Evolutionary conservation across 2,113 vertebrate genomes (phyloP).

Genomic region (Pteronura brasiliensis): DNA sequence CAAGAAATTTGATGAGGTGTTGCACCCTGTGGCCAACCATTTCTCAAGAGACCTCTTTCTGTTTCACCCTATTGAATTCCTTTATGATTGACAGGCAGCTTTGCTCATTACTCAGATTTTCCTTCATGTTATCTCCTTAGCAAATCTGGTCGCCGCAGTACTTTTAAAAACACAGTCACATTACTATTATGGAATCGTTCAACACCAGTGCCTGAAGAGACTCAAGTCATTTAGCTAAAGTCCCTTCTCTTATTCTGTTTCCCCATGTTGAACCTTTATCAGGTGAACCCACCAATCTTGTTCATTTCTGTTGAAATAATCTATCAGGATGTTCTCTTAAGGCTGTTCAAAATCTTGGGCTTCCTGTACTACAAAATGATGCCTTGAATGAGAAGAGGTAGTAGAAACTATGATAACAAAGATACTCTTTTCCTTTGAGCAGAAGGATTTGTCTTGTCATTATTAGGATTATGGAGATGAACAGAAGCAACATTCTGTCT

Average conservation of each 20-base stretch:
- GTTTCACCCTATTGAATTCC: slow-evolving; percentile 79
- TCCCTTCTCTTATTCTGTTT: background rate
- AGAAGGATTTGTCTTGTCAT: background rate
- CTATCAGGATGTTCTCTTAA: background rate
- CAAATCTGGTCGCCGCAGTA: slow-evolving; percentile 54
- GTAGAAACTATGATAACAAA: background rate
- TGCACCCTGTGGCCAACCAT: slow-evolving; percentile 76
- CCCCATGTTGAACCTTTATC: background rate
- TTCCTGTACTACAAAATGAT: background rate
- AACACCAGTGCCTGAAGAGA: background rate
- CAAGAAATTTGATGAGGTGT: slow-evolving; percentile 68
- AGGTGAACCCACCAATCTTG: background rate
- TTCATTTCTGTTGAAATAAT: slow-evolving; percentile 20
- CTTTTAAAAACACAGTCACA: background rate
- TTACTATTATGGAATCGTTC: slow-evolving; percentile 1
- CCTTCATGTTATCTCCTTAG: slow-evolving; percentile 69
- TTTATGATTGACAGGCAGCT: slow-evolving; percentile 76
- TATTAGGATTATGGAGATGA: slow-evolving; percentile 5
- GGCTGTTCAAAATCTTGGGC: background rate
- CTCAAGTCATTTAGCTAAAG: background rate
- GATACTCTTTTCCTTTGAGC: background rate
- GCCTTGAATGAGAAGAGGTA: background rate
- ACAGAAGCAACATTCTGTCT: background rate
- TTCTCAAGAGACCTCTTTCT: slow-evolving; percentile 80
- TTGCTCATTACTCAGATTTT: slow-evolving; percentile 81